Conservation (phyloP, 2,888 invertebrate genomes). For the Eupithecia pulchellata region DNA sequence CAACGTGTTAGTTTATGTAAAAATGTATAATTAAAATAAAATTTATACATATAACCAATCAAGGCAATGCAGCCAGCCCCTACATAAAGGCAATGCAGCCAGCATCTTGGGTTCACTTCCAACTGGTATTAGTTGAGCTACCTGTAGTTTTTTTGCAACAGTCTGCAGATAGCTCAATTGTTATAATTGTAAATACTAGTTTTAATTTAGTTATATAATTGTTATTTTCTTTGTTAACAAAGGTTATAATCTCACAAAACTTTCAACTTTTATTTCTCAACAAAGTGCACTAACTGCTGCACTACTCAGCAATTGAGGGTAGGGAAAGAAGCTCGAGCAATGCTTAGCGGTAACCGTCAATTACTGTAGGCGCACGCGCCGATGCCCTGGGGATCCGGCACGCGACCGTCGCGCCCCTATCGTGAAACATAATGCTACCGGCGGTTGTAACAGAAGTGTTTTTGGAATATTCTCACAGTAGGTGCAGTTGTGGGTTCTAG, state of each 20-base stretch:
- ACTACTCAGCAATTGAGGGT: background rate
- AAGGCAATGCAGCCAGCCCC: no score
- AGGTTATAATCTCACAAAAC: background rate
- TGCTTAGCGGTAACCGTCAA: constrained; percentile 69
- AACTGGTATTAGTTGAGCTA: no score
- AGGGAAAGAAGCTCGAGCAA: constrained; percentile 71
- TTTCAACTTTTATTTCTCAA: background rate
- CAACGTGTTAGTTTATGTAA: no score
- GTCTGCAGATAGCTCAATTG: no score
- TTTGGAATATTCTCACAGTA: constrained; percentile 30
- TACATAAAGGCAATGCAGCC: no score
- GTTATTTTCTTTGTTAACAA: no score
- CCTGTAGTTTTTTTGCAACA: no score
- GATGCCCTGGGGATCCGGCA: constrained; percentile 71
- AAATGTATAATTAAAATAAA: no score
- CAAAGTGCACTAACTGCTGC: background rate
- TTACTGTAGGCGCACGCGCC: constrained; percentile 74
- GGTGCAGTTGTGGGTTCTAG: background rate
- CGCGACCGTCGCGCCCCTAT: constrained; percentile 75
- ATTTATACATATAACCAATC: no score
- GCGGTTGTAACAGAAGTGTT: constrained; percentile 18
- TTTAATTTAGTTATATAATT: no score
- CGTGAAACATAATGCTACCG: constrained; percentile 65
- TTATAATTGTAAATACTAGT: no score
- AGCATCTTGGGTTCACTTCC: no score